Percentiles rank a stretch among this genome's conserved stretches.
These are phyloP conservation scores for Amazona guildingii DNA, from an alignment of 2,113 vertebrate genomes.

Conservation along the genomic window DNA sequence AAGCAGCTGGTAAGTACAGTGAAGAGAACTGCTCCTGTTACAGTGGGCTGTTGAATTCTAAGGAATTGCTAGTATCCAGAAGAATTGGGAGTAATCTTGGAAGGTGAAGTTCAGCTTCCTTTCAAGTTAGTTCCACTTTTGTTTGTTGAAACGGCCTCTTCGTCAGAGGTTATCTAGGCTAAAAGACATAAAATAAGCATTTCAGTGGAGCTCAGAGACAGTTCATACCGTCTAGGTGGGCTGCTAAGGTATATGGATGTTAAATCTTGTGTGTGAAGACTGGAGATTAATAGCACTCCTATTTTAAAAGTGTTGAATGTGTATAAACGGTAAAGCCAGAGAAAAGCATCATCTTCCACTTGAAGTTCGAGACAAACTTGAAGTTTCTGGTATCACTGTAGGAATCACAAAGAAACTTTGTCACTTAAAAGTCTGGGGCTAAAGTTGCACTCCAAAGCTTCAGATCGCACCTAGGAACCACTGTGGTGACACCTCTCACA, in stretches of 20 bases:
- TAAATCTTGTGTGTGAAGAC: not conserved
- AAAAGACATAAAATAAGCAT: not conserved
- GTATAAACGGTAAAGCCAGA: not conserved
- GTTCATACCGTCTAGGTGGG: not conserved
- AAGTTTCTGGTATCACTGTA: not conserved
- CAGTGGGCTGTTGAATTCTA: not conserved
- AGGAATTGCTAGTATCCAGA: not conserved
- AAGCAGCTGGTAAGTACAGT: not conserved
- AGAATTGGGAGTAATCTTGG: not conserved
- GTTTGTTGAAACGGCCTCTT: not conserved
- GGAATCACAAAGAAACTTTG: not conserved
- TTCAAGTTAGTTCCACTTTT: not conserved
- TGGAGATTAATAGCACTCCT: not conserved
- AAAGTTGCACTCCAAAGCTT: not conserved
- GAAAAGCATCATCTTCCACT: not conserved
- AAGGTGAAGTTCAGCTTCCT: not conserved
- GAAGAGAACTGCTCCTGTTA: not conserved
- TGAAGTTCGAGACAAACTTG: not conserved
- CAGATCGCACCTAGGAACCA: not conserved
- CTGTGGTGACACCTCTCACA: not conserved
- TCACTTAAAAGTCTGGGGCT: not conserved
- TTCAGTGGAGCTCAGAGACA: not conserved
- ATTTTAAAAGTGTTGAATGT: not conserved
- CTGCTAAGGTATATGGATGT: not conserved
- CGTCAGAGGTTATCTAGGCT: not conserved